Conservation (phyloP, 1,140 invertebrate species). For the Drosophila teissieri region DNA sequence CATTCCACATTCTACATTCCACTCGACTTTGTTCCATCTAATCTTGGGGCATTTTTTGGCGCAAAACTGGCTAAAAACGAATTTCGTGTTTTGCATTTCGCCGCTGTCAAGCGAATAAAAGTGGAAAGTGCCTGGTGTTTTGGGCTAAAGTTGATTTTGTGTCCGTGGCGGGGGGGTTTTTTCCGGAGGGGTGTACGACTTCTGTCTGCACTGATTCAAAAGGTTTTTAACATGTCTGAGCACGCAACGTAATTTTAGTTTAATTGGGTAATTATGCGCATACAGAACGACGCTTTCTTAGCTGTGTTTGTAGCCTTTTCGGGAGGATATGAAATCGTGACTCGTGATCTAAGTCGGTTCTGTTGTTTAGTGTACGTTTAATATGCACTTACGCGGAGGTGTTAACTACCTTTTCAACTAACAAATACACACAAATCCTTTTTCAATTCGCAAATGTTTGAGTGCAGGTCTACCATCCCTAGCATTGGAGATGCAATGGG, state of each 20-base stretch:
- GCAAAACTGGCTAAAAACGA: slow-evolving; percentile 61
- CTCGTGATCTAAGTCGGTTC: slow-evolving; percentile 24
- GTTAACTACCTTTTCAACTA: not conserved
- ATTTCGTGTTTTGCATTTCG: slow-evolving; percentile 65
- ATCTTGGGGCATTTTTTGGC: slow-evolving; percentile 39
- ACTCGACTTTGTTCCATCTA: slow-evolving; percentile 14
- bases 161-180: not conserved
- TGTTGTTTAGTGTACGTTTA: slow-evolving; percentile 14
- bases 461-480: too few relatives aligned
- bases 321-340: slow-evolving; percentile 22
- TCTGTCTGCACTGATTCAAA: slow-evolving; percentile 64
- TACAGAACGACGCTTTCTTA: slow-evolving; percentile 60
- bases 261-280: slow-evolving; percentile 84
- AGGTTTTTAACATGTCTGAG: slow-evolving; percentile 84
- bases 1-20: not conserved
- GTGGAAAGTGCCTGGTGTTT: not conserved
- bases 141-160: not conserved
- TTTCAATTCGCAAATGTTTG: too few relatives aligned
- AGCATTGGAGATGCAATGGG: too few relatives aligned
- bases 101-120: slow-evolving; percentile 33
- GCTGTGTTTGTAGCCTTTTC: slow-evolving; percentile 17
- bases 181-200: not conserved
- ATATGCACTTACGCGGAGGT: slow-evolving; percentile 9
- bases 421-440: too few relatives aligned
- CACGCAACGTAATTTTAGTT: slow-evolving; percentile 84